These are phyloP conservation scores for Strix occidentalis DNA, from an alignment of 2,797 vertebrate species.

Conservation along the genomic window DNA sequence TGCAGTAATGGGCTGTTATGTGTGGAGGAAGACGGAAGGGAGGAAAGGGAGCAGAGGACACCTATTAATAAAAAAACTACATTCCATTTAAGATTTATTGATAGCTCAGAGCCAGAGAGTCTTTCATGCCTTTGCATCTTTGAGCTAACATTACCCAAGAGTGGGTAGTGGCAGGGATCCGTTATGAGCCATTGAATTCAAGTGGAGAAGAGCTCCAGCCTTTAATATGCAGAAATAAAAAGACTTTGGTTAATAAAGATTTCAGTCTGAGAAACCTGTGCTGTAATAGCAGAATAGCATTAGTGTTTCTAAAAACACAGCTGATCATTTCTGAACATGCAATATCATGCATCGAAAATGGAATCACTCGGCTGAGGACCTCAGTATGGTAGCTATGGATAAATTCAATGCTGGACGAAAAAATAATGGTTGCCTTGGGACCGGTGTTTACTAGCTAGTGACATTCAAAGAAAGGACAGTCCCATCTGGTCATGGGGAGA, in stretches of 20 bases:
- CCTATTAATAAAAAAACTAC: background rate
- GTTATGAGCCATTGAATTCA: background rate
- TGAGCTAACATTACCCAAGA: background rate
- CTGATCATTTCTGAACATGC: background rate
- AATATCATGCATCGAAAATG: background rate
- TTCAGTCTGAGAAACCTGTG: background rate
- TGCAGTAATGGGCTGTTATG: background rate
- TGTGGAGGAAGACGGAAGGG: background rate
- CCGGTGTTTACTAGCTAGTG: background rate
- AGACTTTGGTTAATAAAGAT: background rate
- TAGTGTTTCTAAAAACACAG: background rate
- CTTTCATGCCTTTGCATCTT: constrained; percentile 20
- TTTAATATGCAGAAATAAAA: background rate
- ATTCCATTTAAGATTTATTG: constrained; percentile 22
- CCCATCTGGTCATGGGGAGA: constrained; percentile 18
- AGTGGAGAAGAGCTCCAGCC: background rate
- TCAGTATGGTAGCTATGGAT: background rate
- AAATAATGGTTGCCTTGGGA: background rate
- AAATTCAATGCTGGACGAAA: background rate
- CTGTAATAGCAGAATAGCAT: background rate
- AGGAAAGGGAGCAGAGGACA: constrained; percentile 1
- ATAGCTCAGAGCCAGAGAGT: background rate
- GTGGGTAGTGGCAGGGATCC: background rate
- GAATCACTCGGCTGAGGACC: background rate
- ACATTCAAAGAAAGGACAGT: background rate